Base-by-base conservation (phyloP, 2,888 invertebrate species). In the Heterodera filipjevi region DNA sequence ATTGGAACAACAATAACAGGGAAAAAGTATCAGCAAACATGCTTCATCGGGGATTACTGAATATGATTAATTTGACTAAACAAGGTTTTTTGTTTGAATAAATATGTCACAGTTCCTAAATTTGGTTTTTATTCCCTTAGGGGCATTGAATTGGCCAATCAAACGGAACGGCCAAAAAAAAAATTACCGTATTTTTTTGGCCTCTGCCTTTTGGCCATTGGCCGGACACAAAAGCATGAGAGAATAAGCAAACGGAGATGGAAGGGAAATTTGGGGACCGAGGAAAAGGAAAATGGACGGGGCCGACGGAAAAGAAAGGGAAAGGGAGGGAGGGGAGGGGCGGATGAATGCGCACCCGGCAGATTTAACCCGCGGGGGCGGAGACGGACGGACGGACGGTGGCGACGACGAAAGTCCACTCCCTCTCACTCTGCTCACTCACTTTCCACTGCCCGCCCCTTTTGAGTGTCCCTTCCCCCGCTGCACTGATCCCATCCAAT, bases 401-500 rank as follows among this genome's bases (percentile, higher is more conserved):
- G 53, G 59, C n/a, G 49, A 14, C 49, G 49, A 49, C 49, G 59
- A 59, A 59, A 59, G 59, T 59, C 59, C 59, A 59, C 59, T 59
- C 59, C n/a, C 59, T 12, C 59, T 5, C 59, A 5, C n/a, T 0
- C n/a, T 1, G 1, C 53, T 1, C 19, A 16, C 53, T 22, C 19
- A 16, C 19, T 22, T 16, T 22, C 53, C 53, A 3, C 53, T 19
- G 3, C 53, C 53, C 53, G 22, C 53, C 27, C 59, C 59, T 27
- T 10, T 27, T 59, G 59, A 59, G 27, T 59, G 59, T 27, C 59
- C 59, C 59, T 27, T 59, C 59, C 59, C 53, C 53, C 53, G 14
- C 8, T 12, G 39, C 49, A n/a, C 59, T 59, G 59, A 59, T 59
- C 59, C 59, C 53, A 53, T 59, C 59, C 59, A 59, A 59, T 59